Evolutionary conservation across 2,888 invertebrate species (phyloP).

Genomic region (Clitarchus hookeri): DNA sequence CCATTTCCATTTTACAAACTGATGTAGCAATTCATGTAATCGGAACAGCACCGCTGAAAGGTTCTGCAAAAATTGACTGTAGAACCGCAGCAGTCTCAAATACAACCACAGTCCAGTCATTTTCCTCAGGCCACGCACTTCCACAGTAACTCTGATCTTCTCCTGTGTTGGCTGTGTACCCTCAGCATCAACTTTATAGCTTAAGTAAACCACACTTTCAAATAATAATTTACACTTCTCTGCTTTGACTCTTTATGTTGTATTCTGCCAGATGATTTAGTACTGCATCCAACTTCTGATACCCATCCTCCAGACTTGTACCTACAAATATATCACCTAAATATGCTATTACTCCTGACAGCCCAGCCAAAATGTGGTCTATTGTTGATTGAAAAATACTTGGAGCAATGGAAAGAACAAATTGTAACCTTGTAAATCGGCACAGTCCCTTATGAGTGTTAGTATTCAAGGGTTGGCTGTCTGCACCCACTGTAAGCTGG

Average conservation of each 20-base stretch:
- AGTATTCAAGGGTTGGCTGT: not conserved
- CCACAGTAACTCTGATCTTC: not conserved
- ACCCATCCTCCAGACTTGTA: not conserved
- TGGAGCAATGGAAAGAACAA: too few relatives aligned
- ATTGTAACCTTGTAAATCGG: too few relatives aligned
- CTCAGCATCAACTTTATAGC: not conserved
- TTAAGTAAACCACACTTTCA: not conserved
- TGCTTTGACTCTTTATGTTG: not conserved
- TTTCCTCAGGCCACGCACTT: not conserved
- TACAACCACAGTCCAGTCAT: not conserved
- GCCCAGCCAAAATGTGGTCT: not conserved
- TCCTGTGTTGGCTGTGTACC: too few relatives aligned
- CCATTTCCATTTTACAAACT: not conserved
- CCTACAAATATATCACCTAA: not conserved
- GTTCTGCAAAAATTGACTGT: not conserved
- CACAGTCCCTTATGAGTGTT: too few relatives aligned
- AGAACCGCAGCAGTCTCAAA: not conserved
- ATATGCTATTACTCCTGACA: not conserved
- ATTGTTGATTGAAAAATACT: not conserved
- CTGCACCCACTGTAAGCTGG: not conserved
- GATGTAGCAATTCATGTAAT: not conserved
- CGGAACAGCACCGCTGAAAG: not conserved
- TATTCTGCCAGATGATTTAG: not conserved
- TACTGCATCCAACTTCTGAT: not conserved
- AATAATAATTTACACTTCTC: not conserved